Base-by-base conservation (phyloP, 1,140 invertebrate genomes). In the Apis florea region DNA sequence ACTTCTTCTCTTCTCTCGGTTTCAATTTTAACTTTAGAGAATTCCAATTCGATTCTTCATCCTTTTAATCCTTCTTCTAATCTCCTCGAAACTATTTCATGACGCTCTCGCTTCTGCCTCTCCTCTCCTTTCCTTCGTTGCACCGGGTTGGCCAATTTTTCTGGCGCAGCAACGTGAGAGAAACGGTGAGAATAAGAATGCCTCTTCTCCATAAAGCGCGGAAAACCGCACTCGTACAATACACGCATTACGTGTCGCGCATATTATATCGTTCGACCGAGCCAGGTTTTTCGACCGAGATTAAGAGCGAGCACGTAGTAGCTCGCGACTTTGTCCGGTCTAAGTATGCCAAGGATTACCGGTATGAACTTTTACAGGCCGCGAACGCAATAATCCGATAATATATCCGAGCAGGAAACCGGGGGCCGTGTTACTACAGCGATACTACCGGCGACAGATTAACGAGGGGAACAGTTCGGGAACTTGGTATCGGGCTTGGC, bases 331-430 rank as follows among this genome's bases (percentile, higher is more conserved):
- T 26, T 69, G 76, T 24, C 76, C 69, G 49, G 51, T 1, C 79
- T 81, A 81, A 75, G 79, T 81, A 75, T 81, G 79, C 79, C 79
- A 81, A 81, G 79, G 79, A 81, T 81, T 75, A 81, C 79, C 72
- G 79, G 79, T 81, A 81, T 58, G 79, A 81, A 81, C 72, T 81
- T 81, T 81, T 81, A 68, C 63, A 24, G 53, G 21, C 63, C 64
- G 53, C 72, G 79, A 53, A 75, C 66, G 79, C 72, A 75, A 81
- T 81, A 67, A 81, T 81, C 79, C 72, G 63, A 81, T 81, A 81
- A 81, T 67, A 53, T 58, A 47, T 26, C 24, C 59, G 77, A 72
- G 12, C 79, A 75, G 79, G 79, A 81, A 75, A 81, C 72, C 72
- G 54, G 40, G 21, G 24, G 4, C 49, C 24, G 54, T n/a, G 31